These are phyloP conservation scores for Papilio demoleus DNA, from an alignment of 2,888 invertebrate species.

Conservation along the genomic window DNA sequence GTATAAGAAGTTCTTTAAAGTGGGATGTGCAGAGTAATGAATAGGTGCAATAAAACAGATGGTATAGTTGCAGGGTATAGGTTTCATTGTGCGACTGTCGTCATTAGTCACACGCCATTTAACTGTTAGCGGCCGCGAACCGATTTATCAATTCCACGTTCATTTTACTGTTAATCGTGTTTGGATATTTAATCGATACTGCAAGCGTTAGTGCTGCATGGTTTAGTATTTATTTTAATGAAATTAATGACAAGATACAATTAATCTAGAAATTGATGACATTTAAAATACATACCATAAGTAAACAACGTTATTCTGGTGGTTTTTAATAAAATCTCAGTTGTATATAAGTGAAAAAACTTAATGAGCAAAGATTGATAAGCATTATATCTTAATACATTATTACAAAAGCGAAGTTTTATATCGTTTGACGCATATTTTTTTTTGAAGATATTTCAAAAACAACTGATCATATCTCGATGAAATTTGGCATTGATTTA, in stretches of 20 bases:
- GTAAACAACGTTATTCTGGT: too few species aligned
- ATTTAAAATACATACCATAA: too few species aligned
- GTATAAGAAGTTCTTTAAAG: not conserved
- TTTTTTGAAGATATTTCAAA: too few species aligned
- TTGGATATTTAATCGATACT: slow-evolving; percentile 56
- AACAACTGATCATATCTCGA: too few species aligned
- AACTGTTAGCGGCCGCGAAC: slow-evolving; percentile 71
- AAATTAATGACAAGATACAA: not conserved
- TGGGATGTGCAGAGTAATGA: slow-evolving; percentile 33
- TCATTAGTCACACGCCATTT: slow-evolving; percentile 81
- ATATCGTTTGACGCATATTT: too few species aligned
- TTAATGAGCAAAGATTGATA: too few species aligned
- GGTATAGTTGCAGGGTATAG: slow-evolving; percentile 53
- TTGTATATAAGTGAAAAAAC: too few species aligned
- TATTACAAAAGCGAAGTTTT: too few species aligned
- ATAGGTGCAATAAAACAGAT: slow-evolving; percentile 47
- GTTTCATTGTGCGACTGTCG: slow-evolving; percentile 51
- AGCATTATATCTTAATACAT: too few species aligned
- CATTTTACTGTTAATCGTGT: slow-evolving; percentile 77
- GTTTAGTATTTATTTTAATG: not conserved
- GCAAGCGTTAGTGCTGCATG: not conserved
- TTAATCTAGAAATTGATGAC: not conserved
- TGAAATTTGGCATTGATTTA: too few species aligned
- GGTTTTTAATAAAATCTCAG: too few species aligned
- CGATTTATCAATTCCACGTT: slow-evolving; percentile 80